Base-by-base conservation (phyloP, 2,797 vertebrate species). In the Characodon lateralis region DNA sequence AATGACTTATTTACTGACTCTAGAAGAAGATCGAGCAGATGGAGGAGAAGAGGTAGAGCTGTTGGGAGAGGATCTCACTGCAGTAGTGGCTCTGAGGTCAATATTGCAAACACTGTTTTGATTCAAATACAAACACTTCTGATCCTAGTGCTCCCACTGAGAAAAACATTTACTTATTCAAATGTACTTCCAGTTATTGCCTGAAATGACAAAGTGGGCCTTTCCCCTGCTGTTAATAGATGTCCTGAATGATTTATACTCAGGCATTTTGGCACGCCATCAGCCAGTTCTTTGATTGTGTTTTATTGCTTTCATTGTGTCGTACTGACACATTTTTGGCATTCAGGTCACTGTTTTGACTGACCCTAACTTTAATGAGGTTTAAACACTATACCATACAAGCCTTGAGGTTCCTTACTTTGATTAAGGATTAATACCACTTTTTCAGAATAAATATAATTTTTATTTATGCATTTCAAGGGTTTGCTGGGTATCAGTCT, bases 151-250 rank as follows among this genome's bases (percentile, higher is more conserved):
- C 84, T 85, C 87, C 82, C 88, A 58, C 87, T 74, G 85, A 89
- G 89, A 81, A 88, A 90, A 91, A 87, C 90, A 90, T 90, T 92
- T 91, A 88, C 92, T 89, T 89, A 87, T 86, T 77, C 81, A 90
- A 80, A 92, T 92, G 80, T 81, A 91, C 87, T 88, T 78, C 73
- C 81, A 78, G 81, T 83, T 79, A 85, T 79, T 81, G 85, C 86
- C 78, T 76, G 65, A 78, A 83, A 88, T 80, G 73, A 85, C 85
- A 85, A 81, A 80, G 73, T 41, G 61, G 63, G 51, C 63, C 50
- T 79, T 80, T 76, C 77, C 16, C 53, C 75, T 74, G 74, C 71
- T 85, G 79, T 78, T 73, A 51, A 82, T 84, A 78, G 74, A 81
- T 53, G 80, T 81, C 73, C 65, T 73, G 73, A 66, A 80, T 86